These are phyloP conservation scores for Orchesella flavescens DNA, from an alignment of 2,888 invertebrate species.

Conservation along the genomic window DNA sequence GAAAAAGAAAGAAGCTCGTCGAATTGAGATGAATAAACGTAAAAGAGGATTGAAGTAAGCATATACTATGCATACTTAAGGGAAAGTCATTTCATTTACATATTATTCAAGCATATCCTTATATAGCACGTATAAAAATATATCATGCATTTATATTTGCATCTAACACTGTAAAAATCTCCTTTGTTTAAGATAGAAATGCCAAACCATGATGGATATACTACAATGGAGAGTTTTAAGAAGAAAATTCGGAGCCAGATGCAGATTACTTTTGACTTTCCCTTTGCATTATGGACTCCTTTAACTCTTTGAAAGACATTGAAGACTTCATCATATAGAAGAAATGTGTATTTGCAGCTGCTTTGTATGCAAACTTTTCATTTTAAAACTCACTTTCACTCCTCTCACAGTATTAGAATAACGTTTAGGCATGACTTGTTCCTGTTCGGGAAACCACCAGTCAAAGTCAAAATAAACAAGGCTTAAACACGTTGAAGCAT, in stretches of 20 bases:
- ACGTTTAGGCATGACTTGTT: too few species aligned
- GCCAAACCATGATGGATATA: background rate
- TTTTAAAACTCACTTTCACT: too few species aligned
- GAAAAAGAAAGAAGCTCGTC: slow-evolving; percentile 2
- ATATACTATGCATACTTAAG: too few species aligned
- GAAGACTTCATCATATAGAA: background rate
- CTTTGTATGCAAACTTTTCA: too few species aligned
- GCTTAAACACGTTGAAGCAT: background rate
- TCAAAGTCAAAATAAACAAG: background rate
- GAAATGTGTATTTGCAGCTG: too few species aligned
- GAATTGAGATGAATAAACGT: slow-evolving; percentile 35
- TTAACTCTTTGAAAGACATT: background rate
- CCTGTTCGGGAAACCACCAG: too few species aligned
- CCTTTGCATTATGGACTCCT: too few species aligned
- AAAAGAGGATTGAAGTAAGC: slow-evolving; percentile 16
- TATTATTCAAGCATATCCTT: background rate
- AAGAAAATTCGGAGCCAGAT: too few species aligned
- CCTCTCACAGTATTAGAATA: too few species aligned
- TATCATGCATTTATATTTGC: too few species aligned
- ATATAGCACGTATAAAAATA: background rate
- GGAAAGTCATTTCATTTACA: slow-evolving; percentile 24
- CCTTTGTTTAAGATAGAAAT: background rate
- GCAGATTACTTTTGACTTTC: too few species aligned
- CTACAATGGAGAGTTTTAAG: too few species aligned
- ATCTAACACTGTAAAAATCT: background rate